Percentiles rank a stretch among this genome's conserved stretches.
phyloP scores from a whole-genome alignment of 2,113 vertebrate genomes.

The Dascyllus trimaculatus region DNA sequence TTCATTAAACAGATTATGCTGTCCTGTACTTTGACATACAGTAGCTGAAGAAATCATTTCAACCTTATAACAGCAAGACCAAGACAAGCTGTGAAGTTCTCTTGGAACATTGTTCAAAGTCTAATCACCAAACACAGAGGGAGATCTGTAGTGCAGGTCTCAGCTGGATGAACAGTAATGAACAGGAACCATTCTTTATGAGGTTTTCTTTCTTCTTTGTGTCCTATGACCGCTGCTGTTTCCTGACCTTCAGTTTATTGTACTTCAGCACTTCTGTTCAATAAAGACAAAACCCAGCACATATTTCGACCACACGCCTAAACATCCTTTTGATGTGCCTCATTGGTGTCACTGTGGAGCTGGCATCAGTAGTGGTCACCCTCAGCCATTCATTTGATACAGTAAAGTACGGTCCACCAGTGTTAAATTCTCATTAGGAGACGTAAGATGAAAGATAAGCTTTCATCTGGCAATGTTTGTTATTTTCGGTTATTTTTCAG shows the following conservation, averaged over 20 bases:
- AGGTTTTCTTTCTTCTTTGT: neutral
- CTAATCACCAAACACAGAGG: conserved; percentile 23
- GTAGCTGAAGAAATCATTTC: conserved; percentile 15
- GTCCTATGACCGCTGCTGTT: conserved; percentile 4
- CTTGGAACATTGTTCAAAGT: conserved; percentile 58
- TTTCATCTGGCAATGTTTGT: conserved; percentile 11
- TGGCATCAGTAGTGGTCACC: conserved; percentile 28
- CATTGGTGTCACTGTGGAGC: conserved; percentile 30
- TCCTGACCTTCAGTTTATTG: conserved; percentile 38
- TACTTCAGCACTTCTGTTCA: conserved; percentile 38
- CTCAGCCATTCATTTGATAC: conserved; percentile 23
- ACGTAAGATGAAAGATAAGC: conserved; percentile 29
- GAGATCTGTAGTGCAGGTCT: conserved; percentile 16
- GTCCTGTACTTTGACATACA: conserved; percentile 4
- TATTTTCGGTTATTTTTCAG: neutral
- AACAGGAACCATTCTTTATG: conserved; percentile 23
- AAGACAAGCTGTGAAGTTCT: conserved; percentile 35
- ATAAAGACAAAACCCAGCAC: conserved; percentile 33
- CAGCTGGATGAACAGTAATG: conserved; percentile 53
- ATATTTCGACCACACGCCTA: conserved; percentile 18
- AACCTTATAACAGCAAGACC: conserved; percentile 23
- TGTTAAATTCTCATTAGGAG: conserved; percentile 22
- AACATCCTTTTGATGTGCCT: conserved; percentile 41
- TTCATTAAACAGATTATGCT: conserved; percentile 33
- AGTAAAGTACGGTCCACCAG: conserved; percentile 33